Evolutionary conservation across 2,888 invertebrate species (phyloP).

Genomic region (Boloria euphrosyne): DNA sequence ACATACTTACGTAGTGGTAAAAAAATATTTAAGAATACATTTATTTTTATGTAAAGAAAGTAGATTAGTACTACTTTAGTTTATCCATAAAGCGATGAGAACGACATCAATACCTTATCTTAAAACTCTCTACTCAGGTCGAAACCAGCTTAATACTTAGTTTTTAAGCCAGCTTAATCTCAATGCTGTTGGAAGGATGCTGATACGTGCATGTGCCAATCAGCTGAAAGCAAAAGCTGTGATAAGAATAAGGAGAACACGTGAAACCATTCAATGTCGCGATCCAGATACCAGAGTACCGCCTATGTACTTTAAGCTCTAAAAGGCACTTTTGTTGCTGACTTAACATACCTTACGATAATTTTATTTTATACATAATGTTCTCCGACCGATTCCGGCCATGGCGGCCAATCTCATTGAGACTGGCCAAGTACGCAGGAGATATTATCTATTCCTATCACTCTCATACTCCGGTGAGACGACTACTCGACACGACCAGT

Average conservation of each 20-base stretch:
- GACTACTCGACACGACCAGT: no score
- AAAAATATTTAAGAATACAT: constrained; percentile 1
- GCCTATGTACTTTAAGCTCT: constrained; percentile 21
- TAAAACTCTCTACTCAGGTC: constrained; percentile 24
- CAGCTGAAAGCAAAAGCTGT: constrained; percentile 34
- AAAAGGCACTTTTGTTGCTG: background rate
- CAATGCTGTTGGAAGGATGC: constrained; percentile 30
- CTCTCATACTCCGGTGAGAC: no score
- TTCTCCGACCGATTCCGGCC: no score
- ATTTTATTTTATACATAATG: no score
- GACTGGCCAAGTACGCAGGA: no score
- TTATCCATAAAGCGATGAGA: constrained; percentile 14
- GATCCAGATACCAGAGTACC: constrained; percentile 27
- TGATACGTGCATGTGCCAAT: constrained; percentile 35
- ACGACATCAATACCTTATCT: constrained; percentile 27
- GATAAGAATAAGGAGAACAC: constrained; percentile 27
- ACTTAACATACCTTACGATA: background rate
- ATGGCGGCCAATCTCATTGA: no score
- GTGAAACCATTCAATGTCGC: constrained; percentile 31
- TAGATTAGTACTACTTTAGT: constrained; percentile 1
- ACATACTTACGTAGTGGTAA: background rate
- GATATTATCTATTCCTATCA: no score
- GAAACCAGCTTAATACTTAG: constrained; percentile 28
- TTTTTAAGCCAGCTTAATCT: constrained; percentile 35
- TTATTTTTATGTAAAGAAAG: constrained; percentile 5